phyloP scores from a whole-genome alignment of 2,797 vertebrate genomes.

The Triplophysa bombifrons region DNA sequence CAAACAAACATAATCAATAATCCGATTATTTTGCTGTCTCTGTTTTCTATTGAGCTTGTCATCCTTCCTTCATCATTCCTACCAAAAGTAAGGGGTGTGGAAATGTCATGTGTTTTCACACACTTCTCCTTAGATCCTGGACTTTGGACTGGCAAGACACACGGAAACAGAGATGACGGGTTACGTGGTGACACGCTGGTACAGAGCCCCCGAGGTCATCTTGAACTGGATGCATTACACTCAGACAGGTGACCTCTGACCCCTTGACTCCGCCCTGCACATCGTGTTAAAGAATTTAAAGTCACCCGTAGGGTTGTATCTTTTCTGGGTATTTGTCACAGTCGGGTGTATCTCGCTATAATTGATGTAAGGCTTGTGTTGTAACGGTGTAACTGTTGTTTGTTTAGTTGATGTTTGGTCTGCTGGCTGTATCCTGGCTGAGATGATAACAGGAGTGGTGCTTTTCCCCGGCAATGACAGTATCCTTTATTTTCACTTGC shows the following conservation, averaged over 20 bases:
- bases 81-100: background rate
- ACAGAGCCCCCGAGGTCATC: conserved; percentile 83
- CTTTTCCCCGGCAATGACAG: conserved; percentile 81
- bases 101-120: conserved; percentile 2
- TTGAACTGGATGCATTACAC: conserved; percentile 88
- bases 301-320: background rate
- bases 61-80: too few relatives aligned
- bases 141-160: conserved; percentile 83
- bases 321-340: background rate
- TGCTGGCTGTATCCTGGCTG: conserved; percentile 82
- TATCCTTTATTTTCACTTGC: conserved; percentile 71
- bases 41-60: background rate
- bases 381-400: background rate
- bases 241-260: conserved; percentile 73
- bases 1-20: background rate
- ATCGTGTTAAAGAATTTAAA: background rate
- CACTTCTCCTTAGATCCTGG: conserved; percentile 74
- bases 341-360: too few relatives aligned
- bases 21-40: background rate
- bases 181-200: conserved; percentile 85
- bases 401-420: conserved; percentile 84
- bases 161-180: conserved; percentile 84
- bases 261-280: conserved; percentile 4
- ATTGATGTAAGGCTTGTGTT: too few relatives aligned
- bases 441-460: conserved; percentile 81